Base-by-base conservation (phyloP, 2,888 invertebrate species). In the Troides oblongomaculatus region DNA sequence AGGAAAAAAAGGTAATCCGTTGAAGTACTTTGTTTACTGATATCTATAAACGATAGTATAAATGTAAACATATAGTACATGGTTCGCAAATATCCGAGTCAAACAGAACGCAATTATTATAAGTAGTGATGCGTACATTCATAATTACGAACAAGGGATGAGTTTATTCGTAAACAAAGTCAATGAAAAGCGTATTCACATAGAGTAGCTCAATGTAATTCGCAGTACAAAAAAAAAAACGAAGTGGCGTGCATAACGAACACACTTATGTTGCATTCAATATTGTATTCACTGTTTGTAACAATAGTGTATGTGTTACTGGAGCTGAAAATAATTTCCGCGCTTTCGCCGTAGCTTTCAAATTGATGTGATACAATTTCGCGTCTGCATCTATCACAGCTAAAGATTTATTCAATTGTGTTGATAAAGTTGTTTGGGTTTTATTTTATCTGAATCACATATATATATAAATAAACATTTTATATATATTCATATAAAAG, bases 201-300 rank as follows among this genome's bases (percentile, higher is more conserved):
- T 36, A 59, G 63, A 70, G 66, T 64, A 58, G 62, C 60, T 60
- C 60, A 23, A 70, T 70, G 70, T 70, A 66, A 66, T 66, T 70
- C 66, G 53, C 63, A 66, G 60, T 59, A 70, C 65, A 70, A 72
- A 73, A 69, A 70, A 72, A 69, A 70, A 72, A 72, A n/a, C 63
- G 69, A 66, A 73, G 72, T 70, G 73, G 74, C 74, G 69, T 72
- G 72, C 74, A 75, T 74, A 85, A 86, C 84, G 83, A 87, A 85
- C 80, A 81, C 80, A 81, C 84, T 85, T 78, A 79, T 82, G 78
- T 72, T 75, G 80, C 77, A 73, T 81, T 83, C 75, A 78, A 81
- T 70, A 73, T 72, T 76, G 71, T 71, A 67, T 66, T 62, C 68
- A 73, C 67, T 67, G 70, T 70, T 43, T 50, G 57, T 60, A 69